phyloP scores from a whole-genome alignment of 2,888 invertebrate genomes.

The Harmothoe impar region DNA sequence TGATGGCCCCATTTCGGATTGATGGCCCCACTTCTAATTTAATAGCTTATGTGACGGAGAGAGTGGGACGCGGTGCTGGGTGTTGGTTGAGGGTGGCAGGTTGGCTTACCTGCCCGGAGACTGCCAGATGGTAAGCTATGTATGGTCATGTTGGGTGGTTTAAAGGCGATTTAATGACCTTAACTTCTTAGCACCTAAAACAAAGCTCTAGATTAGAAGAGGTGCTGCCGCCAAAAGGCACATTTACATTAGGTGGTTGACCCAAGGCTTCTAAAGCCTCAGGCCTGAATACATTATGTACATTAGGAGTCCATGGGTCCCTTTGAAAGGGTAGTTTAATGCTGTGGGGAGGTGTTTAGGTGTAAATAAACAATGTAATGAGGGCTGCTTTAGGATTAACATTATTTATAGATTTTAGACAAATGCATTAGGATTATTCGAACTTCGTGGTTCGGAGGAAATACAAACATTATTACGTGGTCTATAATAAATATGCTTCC shows the following conservation, averaged over 20 bases:
- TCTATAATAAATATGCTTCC: too few species aligned
- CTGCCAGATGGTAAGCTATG: background rate
- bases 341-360: background rate
- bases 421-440: too few species aligned
- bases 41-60: background rate
- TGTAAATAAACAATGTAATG: conserved; percentile 12
- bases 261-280: background rate
- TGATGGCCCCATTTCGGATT: too few species aligned
- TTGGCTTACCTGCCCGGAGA: background rate
- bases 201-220: background rate
- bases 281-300: background rate
- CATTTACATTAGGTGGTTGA: conserved; percentile 2
- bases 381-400: background rate
- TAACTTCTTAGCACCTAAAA: background rate
- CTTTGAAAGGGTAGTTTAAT: background rate
- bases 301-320: background rate
- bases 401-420: too few species aligned
- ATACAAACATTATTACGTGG: too few species aligned
- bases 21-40: too few species aligned
- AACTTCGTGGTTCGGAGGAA: too few species aligned
- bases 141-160: background rate
- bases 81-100: too few species aligned
- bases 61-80: background rate
- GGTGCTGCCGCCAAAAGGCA: background rate
- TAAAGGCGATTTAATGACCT: background rate